These are phyloP conservation scores for Synanthedon myopaeformis DNA, from an alignment of 2,888 invertebrate species.

Conservation along the genomic window DNA sequence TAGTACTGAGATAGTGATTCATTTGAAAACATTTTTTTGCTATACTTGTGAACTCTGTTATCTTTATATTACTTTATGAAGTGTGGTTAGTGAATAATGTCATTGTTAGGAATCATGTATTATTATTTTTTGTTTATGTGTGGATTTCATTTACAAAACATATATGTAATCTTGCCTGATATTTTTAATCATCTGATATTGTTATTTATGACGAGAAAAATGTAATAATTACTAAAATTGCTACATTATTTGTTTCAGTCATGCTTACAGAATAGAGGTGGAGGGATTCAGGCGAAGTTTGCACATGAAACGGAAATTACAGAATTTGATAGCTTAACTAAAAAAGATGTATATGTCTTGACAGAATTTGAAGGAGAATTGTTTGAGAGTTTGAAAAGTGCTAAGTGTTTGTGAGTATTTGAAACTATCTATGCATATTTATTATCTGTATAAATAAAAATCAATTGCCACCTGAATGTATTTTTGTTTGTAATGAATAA, in stretches of 20 bases:
- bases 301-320: constrained; percentile 72
- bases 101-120: too few species aligned
- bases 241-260: constrained; percentile 38
- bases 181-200: too few species aligned
- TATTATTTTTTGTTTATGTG: too few species aligned
- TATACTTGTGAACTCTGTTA: too few species aligned
- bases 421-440: not conserved
- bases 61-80: too few species aligned
- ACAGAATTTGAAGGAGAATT: constrained; percentile 80
- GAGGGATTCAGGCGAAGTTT: constrained; percentile 73
- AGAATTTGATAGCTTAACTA: constrained; percentile 69
- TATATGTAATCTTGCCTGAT: not conserved
- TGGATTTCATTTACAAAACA: not conserved
- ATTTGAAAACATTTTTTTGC: too few species aligned
- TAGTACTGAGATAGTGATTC: too few species aligned
- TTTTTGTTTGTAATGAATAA: too few species aligned
- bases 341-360: constrained; percentile 82
- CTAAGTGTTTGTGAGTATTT: constrained; percentile 77
- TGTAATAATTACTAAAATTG: not conserved
- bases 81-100: too few species aligned
- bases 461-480: too few species aligned
- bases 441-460: not conserved
- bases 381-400: constrained; percentile 74
- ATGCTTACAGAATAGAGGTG: constrained; percentile 67
- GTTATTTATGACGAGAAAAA: not conserved